Conservation (phyloP, 2,113 vertebrate species). For the Nerophis ophidion region DNA sequence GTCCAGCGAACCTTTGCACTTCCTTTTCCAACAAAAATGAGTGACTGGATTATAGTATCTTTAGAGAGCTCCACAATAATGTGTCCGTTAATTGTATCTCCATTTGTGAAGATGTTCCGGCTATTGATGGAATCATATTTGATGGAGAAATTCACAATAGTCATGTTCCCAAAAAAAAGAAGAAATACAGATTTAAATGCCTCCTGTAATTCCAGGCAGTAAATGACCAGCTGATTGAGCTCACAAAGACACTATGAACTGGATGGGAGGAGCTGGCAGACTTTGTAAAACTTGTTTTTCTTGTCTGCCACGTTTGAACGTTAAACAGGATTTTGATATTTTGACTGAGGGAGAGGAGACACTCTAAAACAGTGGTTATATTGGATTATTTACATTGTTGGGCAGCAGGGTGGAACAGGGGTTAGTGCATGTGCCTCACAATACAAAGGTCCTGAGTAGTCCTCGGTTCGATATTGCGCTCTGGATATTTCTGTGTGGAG, state of each 20-base stretch:
- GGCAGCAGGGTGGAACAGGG: too few species aligned
- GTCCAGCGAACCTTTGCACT: slow-evolving; percentile 50
- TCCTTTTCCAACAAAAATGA: slow-evolving; percentile 53
- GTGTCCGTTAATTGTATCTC: slow-evolving; percentile 59
- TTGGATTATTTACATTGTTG: too few species aligned
- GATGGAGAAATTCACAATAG: slow-evolving; percentile 40
- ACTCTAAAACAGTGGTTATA: too few species aligned
- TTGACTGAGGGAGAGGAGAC: too few species aligned
- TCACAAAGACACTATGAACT: neutral
- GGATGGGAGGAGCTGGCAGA: neutral
- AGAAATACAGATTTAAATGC: neutral
- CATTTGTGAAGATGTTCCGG: slow-evolving; percentile 59
- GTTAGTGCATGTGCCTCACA: too few species aligned
- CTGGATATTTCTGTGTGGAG: too few species aligned
- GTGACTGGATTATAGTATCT: slow-evolving; percentile 37
- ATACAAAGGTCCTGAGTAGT: too few species aligned
- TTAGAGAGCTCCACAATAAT: slow-evolving; percentile 54
- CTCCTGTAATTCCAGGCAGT: too few species aligned
- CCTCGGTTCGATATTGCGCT: too few species aligned
- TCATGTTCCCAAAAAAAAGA: slow-evolving; percentile 22
- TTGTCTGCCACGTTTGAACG: neutral
- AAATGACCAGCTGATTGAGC: neutral
- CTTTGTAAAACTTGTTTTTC: neutral
- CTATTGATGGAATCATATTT: slow-evolving; percentile 63
- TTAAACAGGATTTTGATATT: too few species aligned